Evolutionary conservation across 2,113 vertebrate species (phyloP).

Genomic region (Larimichthys polyactis): DNA sequence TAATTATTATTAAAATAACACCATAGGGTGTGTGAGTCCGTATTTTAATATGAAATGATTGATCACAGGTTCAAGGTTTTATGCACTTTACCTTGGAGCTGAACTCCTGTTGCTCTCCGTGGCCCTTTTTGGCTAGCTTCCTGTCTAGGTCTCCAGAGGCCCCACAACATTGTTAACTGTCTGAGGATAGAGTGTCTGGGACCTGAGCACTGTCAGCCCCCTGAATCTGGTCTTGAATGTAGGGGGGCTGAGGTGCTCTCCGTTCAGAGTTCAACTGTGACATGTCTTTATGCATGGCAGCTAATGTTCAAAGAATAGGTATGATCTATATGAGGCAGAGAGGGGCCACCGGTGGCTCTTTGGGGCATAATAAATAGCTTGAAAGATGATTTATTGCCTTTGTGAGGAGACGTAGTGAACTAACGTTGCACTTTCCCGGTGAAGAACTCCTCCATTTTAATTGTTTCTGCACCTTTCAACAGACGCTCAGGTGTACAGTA

Average conservation of each 20-base stretch:
- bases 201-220: constrained; percentile 56
- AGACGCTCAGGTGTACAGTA: constrained; percentile 55
- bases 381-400: constrained; percentile 76
- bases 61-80: constrained; percentile 90
- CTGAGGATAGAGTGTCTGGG: constrained; percentile 81
- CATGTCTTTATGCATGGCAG: constrained; percentile 77
- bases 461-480: constrained; percentile 62
- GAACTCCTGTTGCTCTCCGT: constrained; percentile 88
- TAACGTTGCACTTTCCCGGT: constrained; percentile 42
- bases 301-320: constrained; percentile 80
- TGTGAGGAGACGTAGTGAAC: constrained; percentile 66
- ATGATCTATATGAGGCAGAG: constrained; percentile 71
- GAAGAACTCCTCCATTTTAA: constrained; percentile 57
- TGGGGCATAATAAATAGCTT: constrained; percentile 76
- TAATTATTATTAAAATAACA: constrained; percentile 48
- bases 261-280: constrained; percentile 77
- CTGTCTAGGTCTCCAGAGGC: constrained; percentile 87
- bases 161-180: constrained; percentile 83
- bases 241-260: constrained; percentile 52
- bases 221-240: constrained; percentile 62
- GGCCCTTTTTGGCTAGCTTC: constrained; percentile 87
- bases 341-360: constrained; percentile 68
- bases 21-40: constrained; percentile 27
- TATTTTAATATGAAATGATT: constrained; percentile 81
- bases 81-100: constrained; percentile 92